These are phyloP conservation scores for Panthera leo DNA, from an alignment of 2,113 vertebrate species.

Conservation along the genomic window DNA sequence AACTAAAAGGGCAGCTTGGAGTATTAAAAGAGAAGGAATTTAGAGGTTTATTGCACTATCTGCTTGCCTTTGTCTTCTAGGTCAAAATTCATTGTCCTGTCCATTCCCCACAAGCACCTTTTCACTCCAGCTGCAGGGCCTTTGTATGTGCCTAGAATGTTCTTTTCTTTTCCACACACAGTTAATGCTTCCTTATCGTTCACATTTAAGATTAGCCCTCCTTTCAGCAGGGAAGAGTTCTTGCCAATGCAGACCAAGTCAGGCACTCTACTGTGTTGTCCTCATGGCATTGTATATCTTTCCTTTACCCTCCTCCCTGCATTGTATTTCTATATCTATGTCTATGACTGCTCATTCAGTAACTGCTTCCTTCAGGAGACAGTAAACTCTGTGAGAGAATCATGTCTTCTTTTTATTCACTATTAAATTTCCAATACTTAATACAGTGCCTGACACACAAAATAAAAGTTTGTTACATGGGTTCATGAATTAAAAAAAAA, in stretches of 20 bases:
- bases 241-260: background rate
- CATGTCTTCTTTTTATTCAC: background rate
- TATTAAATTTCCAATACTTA: background rate
- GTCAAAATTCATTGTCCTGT: background rate
- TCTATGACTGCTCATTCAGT: background rate
- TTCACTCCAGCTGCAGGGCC: background rate
- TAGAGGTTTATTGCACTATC: background rate
- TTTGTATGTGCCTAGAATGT: background rate
- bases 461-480: background rate
- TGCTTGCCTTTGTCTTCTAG: background rate
- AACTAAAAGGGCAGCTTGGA: background rate
- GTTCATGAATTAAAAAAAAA: slow-evolving; percentile 23
- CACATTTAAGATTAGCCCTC: background rate
- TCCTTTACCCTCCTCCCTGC: background rate
- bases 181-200: background rate
- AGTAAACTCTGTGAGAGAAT: background rate
- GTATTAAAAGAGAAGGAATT: background rate
- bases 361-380: background rate
- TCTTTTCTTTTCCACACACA: background rate
- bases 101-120: background rate
- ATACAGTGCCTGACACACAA: background rate
- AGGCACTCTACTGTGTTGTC: background rate
- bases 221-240: background rate
- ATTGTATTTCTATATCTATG: background rate
- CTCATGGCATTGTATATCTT: background rate